Base-by-base conservation (phyloP, 2,888 invertebrate genomes). In the Erynnis tages region DNA sequence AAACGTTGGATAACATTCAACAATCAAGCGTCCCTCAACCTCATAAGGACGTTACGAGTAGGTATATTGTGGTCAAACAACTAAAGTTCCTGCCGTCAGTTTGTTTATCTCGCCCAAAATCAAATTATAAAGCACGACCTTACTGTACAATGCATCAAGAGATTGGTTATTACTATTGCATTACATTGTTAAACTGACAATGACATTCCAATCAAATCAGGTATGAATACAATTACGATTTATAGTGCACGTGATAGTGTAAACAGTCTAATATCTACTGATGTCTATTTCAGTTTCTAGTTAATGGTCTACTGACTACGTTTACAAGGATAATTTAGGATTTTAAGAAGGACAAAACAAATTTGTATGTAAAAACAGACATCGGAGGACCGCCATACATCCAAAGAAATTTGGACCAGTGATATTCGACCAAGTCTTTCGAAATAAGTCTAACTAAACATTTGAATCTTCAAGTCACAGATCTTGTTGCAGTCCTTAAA, bases 81-180 rank as follows among this genome's bases (percentile, higher is more conserved):
- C n/a, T 7, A 14, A 3, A 8, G 14, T 27, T 27, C 5, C n/a
- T n/a, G 27, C 27, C n/a, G 11, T 23, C 21, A 27, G 37, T 35
- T 43, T 11, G n/a, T 16, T 25, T 47, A 34, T 35, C 47, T 34
- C 21, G 30, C 40, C n/a, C 7, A 10, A 30, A 48, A 48, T 48
- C 38, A 40, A 48, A 48, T 40, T 19, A 47, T 30, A 48, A 48
- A 38, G 40, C 30, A 40, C 30, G 48, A 21, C 48, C 48, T 48
- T 48, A 32, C 21, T 14, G n/a, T 16, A 47, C 25, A 37, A 49
- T 34, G 27, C 34, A 19, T 34, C 34, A 49, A 25, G 41, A 49
- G 13, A 34, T 49, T 27, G 41, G 40, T 32, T 48, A 48, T 34
- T 49, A 41, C 27, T 48, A 41, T 27, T 32, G 19, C 49, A 41